phyloP scores from a whole-genome alignment of 2,797 vertebrate species.

The Platyrinchus mystaceus region DNA sequence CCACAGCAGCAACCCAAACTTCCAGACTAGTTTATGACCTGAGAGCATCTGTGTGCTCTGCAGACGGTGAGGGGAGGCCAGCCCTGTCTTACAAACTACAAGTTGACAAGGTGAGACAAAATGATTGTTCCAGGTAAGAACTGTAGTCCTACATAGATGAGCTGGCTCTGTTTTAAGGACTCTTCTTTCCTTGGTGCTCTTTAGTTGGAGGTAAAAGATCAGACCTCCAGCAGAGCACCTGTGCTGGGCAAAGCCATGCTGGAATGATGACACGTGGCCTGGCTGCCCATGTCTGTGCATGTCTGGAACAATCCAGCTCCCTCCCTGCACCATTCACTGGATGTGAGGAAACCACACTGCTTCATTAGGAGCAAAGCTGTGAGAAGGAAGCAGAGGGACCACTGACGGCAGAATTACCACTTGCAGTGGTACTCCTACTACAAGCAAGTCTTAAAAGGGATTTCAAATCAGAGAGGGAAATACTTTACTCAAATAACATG shows the following conservation, averaged over 20 bases:
- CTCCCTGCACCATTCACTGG: background rate
- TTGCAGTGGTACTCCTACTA: background rate
- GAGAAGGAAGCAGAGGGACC: background rate
- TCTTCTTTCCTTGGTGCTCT: background rate
- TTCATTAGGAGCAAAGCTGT: background rate
- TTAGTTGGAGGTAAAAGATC: background rate
- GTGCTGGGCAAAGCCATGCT: background rate
- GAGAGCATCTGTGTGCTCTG: background rate
- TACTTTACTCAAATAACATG: background rate
- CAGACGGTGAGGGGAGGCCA: background rate
- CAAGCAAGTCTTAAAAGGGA: background rate
- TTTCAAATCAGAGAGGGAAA: background rate
- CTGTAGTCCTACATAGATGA: accelerated
- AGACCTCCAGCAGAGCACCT: background rate
- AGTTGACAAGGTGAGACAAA: background rate
- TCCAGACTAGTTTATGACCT: background rate
- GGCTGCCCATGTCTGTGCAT: background rate
- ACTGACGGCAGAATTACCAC: background rate
- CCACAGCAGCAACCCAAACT: background rate
- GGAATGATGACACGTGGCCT: background rate
- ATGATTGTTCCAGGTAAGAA: background rate
- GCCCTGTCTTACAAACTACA: background rate
- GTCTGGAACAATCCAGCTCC: background rate
- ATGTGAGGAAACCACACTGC: accelerated
- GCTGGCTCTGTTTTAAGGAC: background rate